Evolutionary conservation across 2,888 invertebrate genomes (phyloP), one percentile per base, ranked within the genome.

Genomic region (Zaprionus lineosus): DNA sequence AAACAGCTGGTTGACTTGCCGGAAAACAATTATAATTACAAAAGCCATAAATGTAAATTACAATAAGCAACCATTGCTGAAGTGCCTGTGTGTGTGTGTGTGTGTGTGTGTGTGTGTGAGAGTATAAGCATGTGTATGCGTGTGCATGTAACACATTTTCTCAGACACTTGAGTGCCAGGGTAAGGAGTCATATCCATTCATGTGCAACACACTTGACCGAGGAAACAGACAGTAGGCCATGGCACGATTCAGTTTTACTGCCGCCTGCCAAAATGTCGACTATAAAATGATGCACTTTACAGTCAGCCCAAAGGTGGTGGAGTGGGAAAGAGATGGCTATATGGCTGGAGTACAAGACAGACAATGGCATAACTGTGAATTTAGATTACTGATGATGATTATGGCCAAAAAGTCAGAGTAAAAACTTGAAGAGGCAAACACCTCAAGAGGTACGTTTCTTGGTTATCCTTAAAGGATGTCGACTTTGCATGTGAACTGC

Each of bases 361-460:
- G 40, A 70, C 67, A 62, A 53, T 59, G 53, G 53, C 70, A 78
- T 82, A 67, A 70, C 77, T 75, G 74, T 78, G 77, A 82, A 78
- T 78, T 82, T 78, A 78, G 77, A 78, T 75, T 78, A 78, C 83
- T 73, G 75, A 55, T 82, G 77, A 82, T 75, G 75, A 82, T 78
- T 62, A 82, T 66, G 66, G 55, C 65, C 36, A 6, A 33, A 24
- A 53, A 9, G 31, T 34, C 51, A 33, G 39, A 59, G 44, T 51
- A 65, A 65, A 15, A 31, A 6, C 29, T 33, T 26, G 33, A 46
- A 39, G 36, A 24, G 47, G 21, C 33, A 44, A 48, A 57, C 57
- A 47, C 48, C 64, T 55, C 60, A 53, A 67, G 77, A 71, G 72
- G 72, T 63, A 61, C 75, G 69, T 51, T 69, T 31, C 58, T 56